Evolutionary conservation across 2,113 vertebrate species (phyloP), one percentile per base, ranked within the genome.

Genomic region (Regulus satrapa): DNA sequence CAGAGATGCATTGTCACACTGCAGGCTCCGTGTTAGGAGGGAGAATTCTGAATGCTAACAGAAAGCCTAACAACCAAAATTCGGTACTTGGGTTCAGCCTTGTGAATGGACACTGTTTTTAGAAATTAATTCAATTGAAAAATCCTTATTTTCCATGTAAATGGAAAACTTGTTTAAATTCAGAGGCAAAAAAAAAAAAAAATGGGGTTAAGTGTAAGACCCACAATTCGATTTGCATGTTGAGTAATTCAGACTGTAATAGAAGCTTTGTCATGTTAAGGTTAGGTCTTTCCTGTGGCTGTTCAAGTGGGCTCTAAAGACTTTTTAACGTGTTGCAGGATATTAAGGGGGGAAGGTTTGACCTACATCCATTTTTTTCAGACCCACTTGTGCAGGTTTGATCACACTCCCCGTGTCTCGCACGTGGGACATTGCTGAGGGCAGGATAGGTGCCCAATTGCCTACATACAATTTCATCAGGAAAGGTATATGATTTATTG

Each of bases 211-310:
- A 91, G 88, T 66, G 63, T 76, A 93, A 94, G 81, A 59, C 59
- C 85, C 72, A 52, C 94, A 74, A 68, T 90, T 95, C 88, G 78
- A 96, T 95, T 94, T 96, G 94, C 93, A 96, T 90, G 92, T 74
- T 88, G 92, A 95, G 92, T 88, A 94, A 92, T 88, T 88, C 90
- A 78, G 72, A 64, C 75, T 92, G 93, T 85, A 93, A 80, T 55
- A 81, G 82, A 77, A 94, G 85, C 93, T 96, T 96, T 94, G 93
- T 93, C 90, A 45, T 81, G 88, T 92, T 96, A 96, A 96, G 92
- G 92, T 93, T 93, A 97, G 92, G 85, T 96, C 93, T 96, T 94
- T 96, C 82, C 92, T 93, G 89, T 95, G 95, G 89, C 96, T 89
- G 92, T 86, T 96, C 92, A 71, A 93, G 95, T 94, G 94, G 93